Base-by-base conservation (phyloP, 2,113 vertebrate species). In the Struthidea cinerea region DNA sequence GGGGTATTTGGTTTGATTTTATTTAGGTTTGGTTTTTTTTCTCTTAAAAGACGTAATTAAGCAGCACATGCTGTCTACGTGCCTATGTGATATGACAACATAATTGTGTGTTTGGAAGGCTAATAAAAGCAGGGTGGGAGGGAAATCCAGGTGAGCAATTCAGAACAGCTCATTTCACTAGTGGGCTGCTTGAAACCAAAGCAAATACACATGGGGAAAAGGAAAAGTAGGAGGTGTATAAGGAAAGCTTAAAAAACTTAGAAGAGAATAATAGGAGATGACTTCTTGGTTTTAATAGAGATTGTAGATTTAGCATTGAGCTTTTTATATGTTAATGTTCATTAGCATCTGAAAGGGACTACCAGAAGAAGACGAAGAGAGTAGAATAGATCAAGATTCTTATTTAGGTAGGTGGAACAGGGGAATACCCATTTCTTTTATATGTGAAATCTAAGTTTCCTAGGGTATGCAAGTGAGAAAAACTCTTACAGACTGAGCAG, bases 271-370 rank as follows among this genome's bases (percentile, higher is more conserved):
- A 33, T 3, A 53, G 18, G 44, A 76, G 22, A 20, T 30, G 37
- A 74, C 55, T 0, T 1, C 12, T 68, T 23, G 7, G 23, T 69
- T 93, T 93, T 83, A 86, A 53, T 10, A 77, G 33, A 50, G 27
- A 9, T 59, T 77, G 18, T 57, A 86, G 50, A 69, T 46, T 87
- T 80, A 84, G 17, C 13, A 50, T 14, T 24, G 65, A 77, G 16
- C 11, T 32, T 92, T 91, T 92, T 56, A 60, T 78, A 77, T 92
- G 46, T 55, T 75, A 87, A 70, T 89, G 21, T 44, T 90, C 42
- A 89, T 92, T 93, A 93, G 20, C 39, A 84, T 89, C 21, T 84
- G 64, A 95, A 94, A 92, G 71, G 27, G 39, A 27, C 41, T 63
- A 77, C 17, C 27, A 74, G 50, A 86, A 92, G 33, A 64, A 90